Percentiles rank a stretch among this genome's conserved stretches.
phyloP scores from a whole-genome alignment of 2,797 vertebrate genomes.

The Xenops minutus region DNA sequence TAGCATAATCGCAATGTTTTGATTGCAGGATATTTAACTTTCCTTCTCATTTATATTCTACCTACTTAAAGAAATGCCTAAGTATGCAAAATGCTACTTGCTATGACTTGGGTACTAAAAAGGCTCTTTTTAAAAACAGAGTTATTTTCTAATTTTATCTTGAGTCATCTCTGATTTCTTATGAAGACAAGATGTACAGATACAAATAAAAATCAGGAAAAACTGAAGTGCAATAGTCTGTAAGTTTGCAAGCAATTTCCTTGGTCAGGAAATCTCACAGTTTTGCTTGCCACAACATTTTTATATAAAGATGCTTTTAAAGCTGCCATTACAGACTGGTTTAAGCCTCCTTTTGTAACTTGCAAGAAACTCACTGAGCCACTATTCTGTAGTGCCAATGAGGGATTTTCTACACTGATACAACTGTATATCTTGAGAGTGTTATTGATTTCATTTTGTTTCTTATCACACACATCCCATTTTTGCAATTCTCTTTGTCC shows the following conservation, averaged over 20 bases:
- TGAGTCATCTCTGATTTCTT: slow-evolving; percentile 19
- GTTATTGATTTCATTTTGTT: not conserved
- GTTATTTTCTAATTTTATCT: slow-evolving; percentile 42
- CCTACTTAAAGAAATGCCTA: slow-evolving; percentile 28
- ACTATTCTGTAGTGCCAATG: not conserved
- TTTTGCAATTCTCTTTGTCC: slow-evolving; percentile 26
- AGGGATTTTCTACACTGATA: not conserved
- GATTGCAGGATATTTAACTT: slow-evolving; percentile 25
- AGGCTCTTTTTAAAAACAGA: slow-evolving; percentile 14
- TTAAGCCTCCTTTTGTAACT: not conserved
- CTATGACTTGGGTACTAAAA: slow-evolving; percentile 14
- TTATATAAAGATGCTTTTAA: not conserved
- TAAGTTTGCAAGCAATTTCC: not conserved
- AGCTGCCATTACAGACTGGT: not conserved
- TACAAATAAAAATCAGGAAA: slow-evolving; percentile 23
- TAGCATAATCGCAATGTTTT: slow-evolving; percentile 32
- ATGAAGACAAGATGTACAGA: not conserved
- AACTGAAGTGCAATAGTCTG: not conserved
- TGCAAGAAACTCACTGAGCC: not conserved
- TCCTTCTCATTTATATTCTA: slow-evolving; percentile 40
- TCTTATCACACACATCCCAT: not conserved
- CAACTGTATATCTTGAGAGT: not conserved
- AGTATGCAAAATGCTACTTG: not conserved
- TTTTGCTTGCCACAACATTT: slow-evolving; percentile 14
- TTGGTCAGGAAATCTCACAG: not conserved